A percentile compares a stretch with the other conserved stretches of the same genome.
phyloP scores from a whole-genome alignment of 2,113 vertebrate genomes.

The Ammodytes marinus region DNA sequence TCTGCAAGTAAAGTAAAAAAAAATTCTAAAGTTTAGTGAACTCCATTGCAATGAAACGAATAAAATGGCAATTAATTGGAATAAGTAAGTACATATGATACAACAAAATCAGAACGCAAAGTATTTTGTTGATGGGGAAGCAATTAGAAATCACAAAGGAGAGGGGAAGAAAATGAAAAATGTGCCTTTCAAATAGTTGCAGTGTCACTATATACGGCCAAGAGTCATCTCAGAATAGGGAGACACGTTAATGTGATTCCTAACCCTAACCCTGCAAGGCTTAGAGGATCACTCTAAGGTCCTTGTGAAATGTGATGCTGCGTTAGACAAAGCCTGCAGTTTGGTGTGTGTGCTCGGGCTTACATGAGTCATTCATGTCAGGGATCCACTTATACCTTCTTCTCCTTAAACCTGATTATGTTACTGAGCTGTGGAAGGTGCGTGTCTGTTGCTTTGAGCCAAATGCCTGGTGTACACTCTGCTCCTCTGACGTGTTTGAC shows the following conservation, averaged over 20 bases:
- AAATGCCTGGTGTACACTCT: conserved; percentile 25
- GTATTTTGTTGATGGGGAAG: background rate
- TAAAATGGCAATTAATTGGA: background rate
- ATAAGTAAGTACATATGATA: background rate
- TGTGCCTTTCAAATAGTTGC: conserved; percentile 9
- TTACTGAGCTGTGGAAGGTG: conserved; percentile 3
- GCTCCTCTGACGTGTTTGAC: conserved; percentile 49
- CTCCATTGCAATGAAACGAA: background rate
- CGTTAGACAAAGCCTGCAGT: background rate
- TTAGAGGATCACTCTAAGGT: conserved; percentile 47
- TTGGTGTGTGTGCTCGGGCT: conserved; percentile 42
- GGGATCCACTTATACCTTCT: conserved; percentile 46
- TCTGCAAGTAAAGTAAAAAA: background rate
- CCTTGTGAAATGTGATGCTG: background rate
- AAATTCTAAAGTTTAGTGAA: background rate
- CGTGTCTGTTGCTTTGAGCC: background rate
- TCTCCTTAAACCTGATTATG: conserved; percentile 63
- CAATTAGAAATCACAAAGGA: background rate
- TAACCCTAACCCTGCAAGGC: too few relatives aligned
- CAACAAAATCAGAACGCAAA: background rate
- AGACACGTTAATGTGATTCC: conserved; percentile 54
- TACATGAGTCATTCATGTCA: conserved; percentile 53
- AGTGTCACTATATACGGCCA: conserved; percentile 32
- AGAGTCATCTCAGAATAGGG: conserved; percentile 58
- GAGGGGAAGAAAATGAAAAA: background rate